Conservation (phyloP, 2,113 vertebrate genomes). For the Hystrix brachyura region DNA sequence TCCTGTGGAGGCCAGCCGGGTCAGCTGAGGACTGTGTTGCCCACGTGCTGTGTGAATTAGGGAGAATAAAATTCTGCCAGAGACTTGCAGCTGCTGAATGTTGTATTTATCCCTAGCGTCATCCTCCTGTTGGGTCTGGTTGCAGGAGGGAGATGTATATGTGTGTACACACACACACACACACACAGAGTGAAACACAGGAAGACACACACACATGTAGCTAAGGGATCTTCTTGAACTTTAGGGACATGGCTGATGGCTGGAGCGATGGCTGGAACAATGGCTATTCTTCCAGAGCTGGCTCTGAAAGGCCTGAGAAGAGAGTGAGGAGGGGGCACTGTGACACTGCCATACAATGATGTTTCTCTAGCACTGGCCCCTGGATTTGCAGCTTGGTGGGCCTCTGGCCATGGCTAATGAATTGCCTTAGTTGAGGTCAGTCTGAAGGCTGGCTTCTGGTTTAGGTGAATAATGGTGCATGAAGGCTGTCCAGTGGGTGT, state of each 20-base stretch:
- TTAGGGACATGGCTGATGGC: background rate
- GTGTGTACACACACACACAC: background rate
- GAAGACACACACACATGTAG: background rate
- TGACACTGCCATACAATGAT: background rate
- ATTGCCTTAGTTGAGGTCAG: slow-evolving; percentile 59
- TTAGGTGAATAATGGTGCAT: slow-evolving; percentile 71
- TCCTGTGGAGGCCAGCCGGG: background rate
- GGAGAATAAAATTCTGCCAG: background rate
- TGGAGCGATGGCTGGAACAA: background rate
- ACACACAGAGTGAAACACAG: background rate
- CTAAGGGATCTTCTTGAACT: background rate
- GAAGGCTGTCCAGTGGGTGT: slow-evolving; percentile 45
- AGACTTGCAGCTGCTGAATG: background rate
- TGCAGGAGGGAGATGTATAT: background rate
- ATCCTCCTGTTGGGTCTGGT: background rate
- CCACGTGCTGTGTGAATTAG: background rate
- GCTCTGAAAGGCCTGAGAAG: background rate
- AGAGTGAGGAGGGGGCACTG: background rate
- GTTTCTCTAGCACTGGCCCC: background rate
- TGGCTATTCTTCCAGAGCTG: background rate
- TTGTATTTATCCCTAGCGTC: background rate
- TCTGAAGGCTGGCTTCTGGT: slow-evolving; percentile 25
- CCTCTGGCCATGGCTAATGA: slow-evolving; percentile 48
- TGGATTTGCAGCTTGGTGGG: background rate
- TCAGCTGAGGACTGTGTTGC: background rate